These are phyloP conservation scores for Mustela nigripes DNA, from an alignment of 2,113 vertebrate genomes.

Conservation along the genomic window DNA sequence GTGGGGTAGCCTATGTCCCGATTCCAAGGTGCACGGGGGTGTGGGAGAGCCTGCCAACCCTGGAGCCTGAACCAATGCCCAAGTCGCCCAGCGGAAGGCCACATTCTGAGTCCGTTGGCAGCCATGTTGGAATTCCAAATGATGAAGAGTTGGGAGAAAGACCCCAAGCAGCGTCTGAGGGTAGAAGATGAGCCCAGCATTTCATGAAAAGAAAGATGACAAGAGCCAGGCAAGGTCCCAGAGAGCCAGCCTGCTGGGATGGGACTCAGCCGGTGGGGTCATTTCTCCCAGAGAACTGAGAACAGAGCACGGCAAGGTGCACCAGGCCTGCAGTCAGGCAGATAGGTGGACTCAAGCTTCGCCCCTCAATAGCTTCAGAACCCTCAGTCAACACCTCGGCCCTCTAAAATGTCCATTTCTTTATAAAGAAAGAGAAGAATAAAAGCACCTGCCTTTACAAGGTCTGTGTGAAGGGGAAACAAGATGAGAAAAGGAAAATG, in stretches of 20 bases:
- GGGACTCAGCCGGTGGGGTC: neutral
- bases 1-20: neutral
- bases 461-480: neutral
- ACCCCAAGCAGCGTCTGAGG: neutral
- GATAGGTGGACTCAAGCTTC: neutral
- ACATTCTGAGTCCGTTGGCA: neutral
- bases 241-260: neutral
- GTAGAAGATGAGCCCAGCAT: neutral
- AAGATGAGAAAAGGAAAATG: neutral
- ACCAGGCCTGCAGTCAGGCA: neutral
- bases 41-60: neutral
- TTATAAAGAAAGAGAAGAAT: neutral
- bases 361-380: neutral
- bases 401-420: neutral
- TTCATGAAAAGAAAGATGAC: neutral
- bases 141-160: neutral
- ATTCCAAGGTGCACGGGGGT: neutral
- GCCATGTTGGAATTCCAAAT: neutral
- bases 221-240: neutral
- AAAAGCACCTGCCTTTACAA: neutral
- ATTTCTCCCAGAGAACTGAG: neutral
- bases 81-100: neutral
- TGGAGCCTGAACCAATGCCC: neutral
- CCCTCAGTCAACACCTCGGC: neutral
- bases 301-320: fast-evolving